These are phyloP conservation scores for Amphilophus citrinellus DNA, from an alignment of 2,113 vertebrate genomes.

Conservation along the genomic window DNA sequence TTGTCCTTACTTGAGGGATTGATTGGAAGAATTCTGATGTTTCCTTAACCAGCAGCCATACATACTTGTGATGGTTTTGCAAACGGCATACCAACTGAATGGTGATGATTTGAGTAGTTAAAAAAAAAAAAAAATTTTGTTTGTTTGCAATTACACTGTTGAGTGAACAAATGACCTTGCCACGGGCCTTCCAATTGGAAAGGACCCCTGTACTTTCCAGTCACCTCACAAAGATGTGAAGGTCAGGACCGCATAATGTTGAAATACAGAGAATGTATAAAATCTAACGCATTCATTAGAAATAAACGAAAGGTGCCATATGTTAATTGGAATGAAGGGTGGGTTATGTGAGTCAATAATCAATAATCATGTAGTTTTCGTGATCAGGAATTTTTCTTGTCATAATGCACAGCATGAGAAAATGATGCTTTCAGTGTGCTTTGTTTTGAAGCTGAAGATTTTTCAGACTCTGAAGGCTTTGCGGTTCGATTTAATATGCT, in stretches of 20 bases:
- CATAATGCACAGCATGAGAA: neutral
- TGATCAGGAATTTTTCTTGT: rapidly evolving
- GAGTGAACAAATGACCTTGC: slow-evolving; percentile 58
- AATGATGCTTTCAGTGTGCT: neutral
- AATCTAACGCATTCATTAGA: slow-evolving; percentile 37
- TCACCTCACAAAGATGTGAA: slow-evolving; percentile 12
- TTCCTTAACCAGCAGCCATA: slow-evolving; percentile 74
- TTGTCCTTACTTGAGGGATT: slow-evolving; percentile 72
- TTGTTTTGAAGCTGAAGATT: neutral
- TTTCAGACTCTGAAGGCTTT: neutral
- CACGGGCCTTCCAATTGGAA: slow-evolving; percentile 38
- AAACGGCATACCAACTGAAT: slow-evolving; percentile 58
- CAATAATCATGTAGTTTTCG: neutral
- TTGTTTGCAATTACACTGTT: slow-evolving; percentile 62
- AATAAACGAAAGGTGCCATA: slow-evolving; percentile 51
- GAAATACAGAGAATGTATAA: slow-evolving; percentile 46
- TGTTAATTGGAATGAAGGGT: neutral
- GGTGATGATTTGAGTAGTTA: slow-evolving; percentile 54
- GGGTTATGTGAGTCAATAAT: neutral
- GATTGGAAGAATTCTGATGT: slow-evolving; percentile 76
- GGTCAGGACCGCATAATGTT: slow-evolving; percentile 51
- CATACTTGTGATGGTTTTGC: slow-evolving; percentile 36
- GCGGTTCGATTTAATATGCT: neutral
- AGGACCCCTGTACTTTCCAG: slow-evolving; percentile 36
- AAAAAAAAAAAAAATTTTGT: slow-evolving; percentile 60